Conservation (phyloP, 2,888 invertebrate species). For the Tortricodes alternella region DNA sequence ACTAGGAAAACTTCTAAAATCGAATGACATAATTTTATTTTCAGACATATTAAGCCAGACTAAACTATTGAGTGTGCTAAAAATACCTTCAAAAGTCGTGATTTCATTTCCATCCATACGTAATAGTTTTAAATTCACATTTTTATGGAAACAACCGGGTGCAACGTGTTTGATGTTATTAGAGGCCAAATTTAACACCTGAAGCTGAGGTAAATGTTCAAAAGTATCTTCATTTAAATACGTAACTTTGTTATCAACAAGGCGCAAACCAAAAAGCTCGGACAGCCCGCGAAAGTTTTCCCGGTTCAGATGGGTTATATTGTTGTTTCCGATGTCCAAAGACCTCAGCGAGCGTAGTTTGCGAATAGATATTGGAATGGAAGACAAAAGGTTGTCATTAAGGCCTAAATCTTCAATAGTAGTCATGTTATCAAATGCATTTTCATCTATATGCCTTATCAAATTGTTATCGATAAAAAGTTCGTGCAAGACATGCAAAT, state of each 20-base stretch:
- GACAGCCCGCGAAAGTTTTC: conserved; percentile 88
- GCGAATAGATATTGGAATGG: conserved; percentile 86
- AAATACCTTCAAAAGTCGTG: conserved; percentile 86
- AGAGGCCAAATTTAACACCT: conserved; percentile 90
- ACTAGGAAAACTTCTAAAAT: conserved; percentile 88
- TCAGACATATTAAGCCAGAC: conserved; percentile 91
- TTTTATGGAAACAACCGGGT: conserved; percentile 88
- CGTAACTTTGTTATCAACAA: conserved; percentile 91
- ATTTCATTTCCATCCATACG: conserved; percentile 91
- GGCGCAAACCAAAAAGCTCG: conserved; percentile 88
- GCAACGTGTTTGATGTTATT: conserved; percentile 89
- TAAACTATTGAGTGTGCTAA: conserved; percentile 86
- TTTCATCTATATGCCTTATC: conserved; percentile 85
- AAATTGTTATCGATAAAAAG: conserved; percentile 89
- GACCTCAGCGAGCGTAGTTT: conserved; percentile 87
- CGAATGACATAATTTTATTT: conserved; percentile 88
- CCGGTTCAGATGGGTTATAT: conserved; percentile 87
- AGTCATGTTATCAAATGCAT: conserved; percentile 89
- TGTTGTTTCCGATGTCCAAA: conserved; percentile 91
- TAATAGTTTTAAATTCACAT: conserved; percentile 87
- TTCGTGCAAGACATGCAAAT: conserved; percentile 88
- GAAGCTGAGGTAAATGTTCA: conserved; percentile 87
- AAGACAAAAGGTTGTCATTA: conserved; percentile 86
- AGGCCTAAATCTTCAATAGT: conserved; percentile 89
- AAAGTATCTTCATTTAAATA: conserved; percentile 89